phyloP scores from a whole-genome alignment of 2,797 vertebrate genomes.

The Moxostoma hubbsi region DNA sequence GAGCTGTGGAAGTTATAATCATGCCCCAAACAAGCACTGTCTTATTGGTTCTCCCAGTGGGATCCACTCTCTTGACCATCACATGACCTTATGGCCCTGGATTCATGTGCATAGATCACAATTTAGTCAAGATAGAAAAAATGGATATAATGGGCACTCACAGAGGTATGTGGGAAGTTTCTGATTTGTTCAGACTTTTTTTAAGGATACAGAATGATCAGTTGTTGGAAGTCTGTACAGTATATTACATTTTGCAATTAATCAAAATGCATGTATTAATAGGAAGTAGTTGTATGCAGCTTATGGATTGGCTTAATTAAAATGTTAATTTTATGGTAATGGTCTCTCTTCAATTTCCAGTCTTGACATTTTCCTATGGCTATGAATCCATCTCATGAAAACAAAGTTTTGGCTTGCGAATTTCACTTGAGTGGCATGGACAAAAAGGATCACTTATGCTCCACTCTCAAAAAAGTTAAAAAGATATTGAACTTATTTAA shows the following conservation, averaged over 20 bases:
- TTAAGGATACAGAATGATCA: background rate
- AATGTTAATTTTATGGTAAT: slow-evolving; percentile 47
- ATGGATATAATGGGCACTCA: slow-evolving; percentile 11
- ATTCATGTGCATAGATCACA: slow-evolving; percentile 17
- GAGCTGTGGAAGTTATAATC: slow-evolving; percentile 10
- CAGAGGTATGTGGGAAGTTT: slow-evolving; percentile 9
- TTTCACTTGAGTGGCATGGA: slow-evolving; percentile 25
- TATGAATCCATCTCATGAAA: slow-evolving; percentile 35
- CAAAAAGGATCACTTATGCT: slow-evolving; percentile 27
- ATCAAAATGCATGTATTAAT: slow-evolving; percentile 16
- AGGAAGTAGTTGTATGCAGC: slow-evolving; percentile 13
- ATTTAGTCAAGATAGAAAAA: slow-evolving; percentile 11
- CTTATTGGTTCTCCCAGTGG: background rate
- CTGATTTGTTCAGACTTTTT: background rate
- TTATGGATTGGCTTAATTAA: slow-evolving; percentile 43
- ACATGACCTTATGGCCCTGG: slow-evolving; percentile 2
- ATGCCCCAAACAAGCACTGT: slow-evolving; percentile 19
- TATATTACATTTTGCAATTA: background rate
- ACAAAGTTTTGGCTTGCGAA: slow-evolving; percentile 22
- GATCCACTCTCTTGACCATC: background rate
- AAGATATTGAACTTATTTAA: slow-evolving; percentile 10
- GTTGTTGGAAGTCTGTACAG: background rate
- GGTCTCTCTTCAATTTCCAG: slow-evolving; percentile 15
- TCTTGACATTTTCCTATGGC: slow-evolving; percentile 45
- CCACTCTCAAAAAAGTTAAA: slow-evolving; percentile 7